Base-by-base conservation (phyloP, 2,888 invertebrate species). In the Sepioteuthis lessoniana region DNA sequence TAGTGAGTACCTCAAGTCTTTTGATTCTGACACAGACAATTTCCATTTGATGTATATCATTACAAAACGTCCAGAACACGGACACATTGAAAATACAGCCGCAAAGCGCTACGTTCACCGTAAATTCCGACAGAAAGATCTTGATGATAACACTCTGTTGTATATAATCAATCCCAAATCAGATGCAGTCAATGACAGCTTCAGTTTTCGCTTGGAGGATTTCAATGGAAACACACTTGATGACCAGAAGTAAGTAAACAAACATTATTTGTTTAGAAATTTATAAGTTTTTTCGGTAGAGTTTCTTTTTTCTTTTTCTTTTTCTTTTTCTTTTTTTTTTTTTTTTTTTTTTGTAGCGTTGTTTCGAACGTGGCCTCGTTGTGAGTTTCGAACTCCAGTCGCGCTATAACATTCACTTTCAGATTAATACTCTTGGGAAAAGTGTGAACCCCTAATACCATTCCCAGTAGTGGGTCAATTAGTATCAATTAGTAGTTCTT, bases 41-140 rank as follows among this genome's bases (percentile, higher is more conserved):
- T 95, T 95, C 16, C 95, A 96, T 35, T 94, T 97, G 47, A 95
- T 96, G 47, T 97, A 97, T 95, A 95, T 96, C 16, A 95, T 97
- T 50, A 95, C 95, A 38, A 95, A 96, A 93, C 95, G 95, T 91
- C 97, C 97, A 16, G 95, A 95, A 93, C 95, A 96, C 94, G 97
- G 97, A 16, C 96, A 96, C 94, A 95, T 97, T 28, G 97, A 97
- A 94, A 96, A 97, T 95, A 95, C 95, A 16, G 95, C 95, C 47
- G 96, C 96, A 21, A 96, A 97, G 94, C 95, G 96, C 38, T 96
- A 95, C 93, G 96, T 97, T 2, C 95, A 96, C 90, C 94, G 96
- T 55, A 94, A 96, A 47, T 97, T 97, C 95, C 96, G 97, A 0
- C 97, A 97, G 95, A 95, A 96, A 94, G 97, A 97, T 95, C 94